A percentile compares a stretch with the other conserved stretches of the same genome.
Conservation (phyloP, 2,888 invertebrate genomes). For the Tetramorium bicarinatum region DNA sequence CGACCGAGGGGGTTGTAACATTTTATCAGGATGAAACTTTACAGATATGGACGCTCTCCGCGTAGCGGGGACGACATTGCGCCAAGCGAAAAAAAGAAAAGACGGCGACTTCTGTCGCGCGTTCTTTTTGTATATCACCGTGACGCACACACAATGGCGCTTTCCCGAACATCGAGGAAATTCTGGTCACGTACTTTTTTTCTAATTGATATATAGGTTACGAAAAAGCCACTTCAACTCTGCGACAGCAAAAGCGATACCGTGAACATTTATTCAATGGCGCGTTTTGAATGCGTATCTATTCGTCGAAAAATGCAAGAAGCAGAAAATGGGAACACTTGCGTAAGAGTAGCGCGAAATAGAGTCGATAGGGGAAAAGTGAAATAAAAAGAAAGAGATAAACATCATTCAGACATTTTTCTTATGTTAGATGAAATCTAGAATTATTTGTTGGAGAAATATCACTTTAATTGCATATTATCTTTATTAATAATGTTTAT, state of each 20-base stretch:
- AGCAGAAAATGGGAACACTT: conserved; percentile 1
- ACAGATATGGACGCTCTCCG: conserved; percentile 75
- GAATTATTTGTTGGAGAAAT: not conserved
- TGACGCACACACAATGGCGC: conserved; percentile 33
- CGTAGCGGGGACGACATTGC: not conserved
- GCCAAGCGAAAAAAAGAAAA: conserved; percentile 23
- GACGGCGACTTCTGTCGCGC: conserved; percentile 60
- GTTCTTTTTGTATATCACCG: conserved; percentile 49
- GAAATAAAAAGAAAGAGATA: not conserved
- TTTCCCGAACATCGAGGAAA: conserved; percentile 8
- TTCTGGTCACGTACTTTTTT: conserved; percentile 25
- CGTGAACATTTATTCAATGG: conserved; percentile 29
- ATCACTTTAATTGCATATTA: not conserved
- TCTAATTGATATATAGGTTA: conserved; percentile 12
- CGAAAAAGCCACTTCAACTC: conserved; percentile 2
- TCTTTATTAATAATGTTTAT: not conserved
- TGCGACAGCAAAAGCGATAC: not conserved
- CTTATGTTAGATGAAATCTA: not conserved
- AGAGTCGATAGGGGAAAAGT: not conserved
- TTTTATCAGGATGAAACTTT: conserved; percentile 64
- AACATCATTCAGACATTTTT: not conserved
- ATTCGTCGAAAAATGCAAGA: conserved; percentile 7
- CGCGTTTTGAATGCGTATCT: conserved; percentile 17
- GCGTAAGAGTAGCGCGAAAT: not conserved
- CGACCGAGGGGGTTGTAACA: conserved; percentile 78